Conservation (phyloP, 2,113 vertebrate species). For the Sander vitreus region DNA sequence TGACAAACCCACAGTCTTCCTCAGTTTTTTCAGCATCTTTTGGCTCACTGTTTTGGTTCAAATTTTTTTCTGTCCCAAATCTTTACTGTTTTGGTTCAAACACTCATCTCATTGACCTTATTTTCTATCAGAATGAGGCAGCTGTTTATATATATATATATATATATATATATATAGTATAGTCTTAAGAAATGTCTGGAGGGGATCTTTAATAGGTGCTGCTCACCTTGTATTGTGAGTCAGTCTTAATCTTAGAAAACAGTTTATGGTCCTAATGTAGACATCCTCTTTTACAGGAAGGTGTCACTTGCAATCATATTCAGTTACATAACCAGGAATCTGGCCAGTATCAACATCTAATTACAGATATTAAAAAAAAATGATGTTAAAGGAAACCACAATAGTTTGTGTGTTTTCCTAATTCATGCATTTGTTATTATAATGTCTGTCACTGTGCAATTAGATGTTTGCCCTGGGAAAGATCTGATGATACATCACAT, state of each 20-base stretch:
- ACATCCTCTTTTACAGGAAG: constrained; percentile 63
- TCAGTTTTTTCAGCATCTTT: background rate
- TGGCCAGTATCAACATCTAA: constrained; percentile 41
- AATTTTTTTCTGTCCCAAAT: background rate
- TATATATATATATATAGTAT: too few relatives aligned
- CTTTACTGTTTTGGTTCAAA: background rate
- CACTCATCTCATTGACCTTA: too few relatives aligned
- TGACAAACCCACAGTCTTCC: background rate
- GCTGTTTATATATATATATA: too few relatives aligned
- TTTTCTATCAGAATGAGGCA: too few relatives aligned
- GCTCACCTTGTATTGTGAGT: constrained; percentile 32
- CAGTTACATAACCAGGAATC: constrained; percentile 28
- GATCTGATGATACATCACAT: constrained; percentile 47
- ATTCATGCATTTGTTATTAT: constrained; percentile 40
- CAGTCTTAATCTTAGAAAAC: constrained; percentile 34
- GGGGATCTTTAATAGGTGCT: constrained; percentile 41
- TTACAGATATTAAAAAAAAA: background rate
- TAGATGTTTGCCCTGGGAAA: constrained; percentile 31
- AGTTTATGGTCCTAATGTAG: constrained; percentile 26
- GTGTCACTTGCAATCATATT: constrained; percentile 54
- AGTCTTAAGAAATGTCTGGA: constrained; percentile 32
- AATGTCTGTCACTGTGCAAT: constrained; percentile 38
- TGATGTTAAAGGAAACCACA: constrained; percentile 16
- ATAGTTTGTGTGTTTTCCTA: constrained; percentile 15
- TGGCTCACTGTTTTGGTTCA: background rate